Conservation (phyloP, 2,113 vertebrate species). For the Pagrus major region DNA sequence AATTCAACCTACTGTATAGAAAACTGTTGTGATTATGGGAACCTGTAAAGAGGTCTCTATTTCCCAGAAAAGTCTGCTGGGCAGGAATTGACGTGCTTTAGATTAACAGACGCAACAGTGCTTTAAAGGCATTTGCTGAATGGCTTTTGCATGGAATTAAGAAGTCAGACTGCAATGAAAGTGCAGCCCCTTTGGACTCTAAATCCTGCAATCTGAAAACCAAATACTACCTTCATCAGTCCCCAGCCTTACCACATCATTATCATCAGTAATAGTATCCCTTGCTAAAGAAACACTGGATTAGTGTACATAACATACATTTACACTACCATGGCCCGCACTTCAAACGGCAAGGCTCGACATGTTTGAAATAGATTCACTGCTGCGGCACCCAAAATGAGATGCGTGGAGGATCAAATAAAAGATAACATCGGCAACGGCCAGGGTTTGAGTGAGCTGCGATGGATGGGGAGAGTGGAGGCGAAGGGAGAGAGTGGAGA, state of each 20-base stretch:
- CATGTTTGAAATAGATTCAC: slow-evolving; percentile 66
- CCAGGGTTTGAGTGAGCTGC: slow-evolving; percentile 46
- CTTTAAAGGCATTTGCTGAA: slow-evolving; percentile 14
- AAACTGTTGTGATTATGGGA: slow-evolving; percentile 17
- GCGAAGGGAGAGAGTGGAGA: neutral
- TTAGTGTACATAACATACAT: slow-evolving; percentile 61
- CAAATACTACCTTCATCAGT: slow-evolving; percentile 46
- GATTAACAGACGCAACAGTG: neutral
- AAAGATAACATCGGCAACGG: slow-evolving; percentile 53
- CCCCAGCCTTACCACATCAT: slow-evolving; percentile 52
- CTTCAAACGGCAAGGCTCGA: slow-evolving; percentile 43
- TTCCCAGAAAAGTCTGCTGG: slow-evolving; percentile 9
- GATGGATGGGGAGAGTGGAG: slow-evolving; percentile 40
- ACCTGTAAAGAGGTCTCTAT: neutral
- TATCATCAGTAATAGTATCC: slow-evolving; percentile 73
- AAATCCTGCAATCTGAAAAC: slow-evolving; percentile 61
- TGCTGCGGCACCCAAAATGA: slow-evolving; percentile 59
- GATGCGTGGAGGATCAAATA: slow-evolving; percentile 64
- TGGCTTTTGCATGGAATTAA: slow-evolving; percentile 15
- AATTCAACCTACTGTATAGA: neutral
- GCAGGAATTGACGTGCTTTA: slow-evolving; percentile 12
- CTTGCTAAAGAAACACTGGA: slow-evolving; percentile 62
- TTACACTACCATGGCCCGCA: slow-evolving; percentile 36
- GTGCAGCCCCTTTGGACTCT: slow-evolving; percentile 36
- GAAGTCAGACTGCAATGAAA: slow-evolving; percentile 23